A percentile compares a stretch with the other conserved stretches of the same genome.
phyloP scores from a whole-genome alignment of 2,113 vertebrate species.

The Tupaia chinensis region DNA sequence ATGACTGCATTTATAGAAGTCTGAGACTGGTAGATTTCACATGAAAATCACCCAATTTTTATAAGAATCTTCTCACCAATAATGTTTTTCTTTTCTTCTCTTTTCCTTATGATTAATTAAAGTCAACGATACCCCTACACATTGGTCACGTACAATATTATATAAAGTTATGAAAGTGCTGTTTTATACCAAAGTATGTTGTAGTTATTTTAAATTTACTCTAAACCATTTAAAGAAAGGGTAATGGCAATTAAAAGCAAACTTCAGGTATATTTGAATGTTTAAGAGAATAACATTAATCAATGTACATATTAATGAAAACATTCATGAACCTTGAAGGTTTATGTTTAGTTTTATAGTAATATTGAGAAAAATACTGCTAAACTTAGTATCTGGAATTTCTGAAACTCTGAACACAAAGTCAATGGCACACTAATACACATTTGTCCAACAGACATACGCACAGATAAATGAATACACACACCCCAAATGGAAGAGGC shows the following conservation, averaged over 20 bases:
- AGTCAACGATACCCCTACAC: constrained; percentile 63
- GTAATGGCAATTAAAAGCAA: constrained; percentile 59
- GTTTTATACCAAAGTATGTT: constrained; percentile 27
- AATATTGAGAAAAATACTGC: constrained; percentile 64
- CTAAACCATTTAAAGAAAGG: not conserved
- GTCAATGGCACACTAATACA: not conserved
- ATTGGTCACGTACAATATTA: constrained; percentile 64
- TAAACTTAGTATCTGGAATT: constrained; percentile 58
- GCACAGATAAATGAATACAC: not conserved
- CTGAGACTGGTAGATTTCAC: constrained; percentile 85
- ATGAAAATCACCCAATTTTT: constrained; percentile 83
- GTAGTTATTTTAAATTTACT: constrained; percentile 24
- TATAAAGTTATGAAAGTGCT: not conserved
- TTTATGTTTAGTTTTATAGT: constrained; percentile 9
- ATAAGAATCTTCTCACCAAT: constrained; percentile 82
- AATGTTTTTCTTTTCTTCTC: constrained; percentile 80
- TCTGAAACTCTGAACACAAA: constrained; percentile 13
- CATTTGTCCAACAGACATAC: not conserved
- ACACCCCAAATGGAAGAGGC: not conserved
- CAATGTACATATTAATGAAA: constrained; percentile 61
- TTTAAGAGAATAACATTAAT: constrained; percentile 77
- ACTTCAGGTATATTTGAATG: constrained; percentile 66
- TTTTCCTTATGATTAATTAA: constrained; percentile 77
- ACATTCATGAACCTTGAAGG: constrained; percentile 39
- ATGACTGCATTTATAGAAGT: constrained; percentile 85